Conservation (phyloP, 2,113 vertebrate genomes). For the Rhineura floridana region DNA sequence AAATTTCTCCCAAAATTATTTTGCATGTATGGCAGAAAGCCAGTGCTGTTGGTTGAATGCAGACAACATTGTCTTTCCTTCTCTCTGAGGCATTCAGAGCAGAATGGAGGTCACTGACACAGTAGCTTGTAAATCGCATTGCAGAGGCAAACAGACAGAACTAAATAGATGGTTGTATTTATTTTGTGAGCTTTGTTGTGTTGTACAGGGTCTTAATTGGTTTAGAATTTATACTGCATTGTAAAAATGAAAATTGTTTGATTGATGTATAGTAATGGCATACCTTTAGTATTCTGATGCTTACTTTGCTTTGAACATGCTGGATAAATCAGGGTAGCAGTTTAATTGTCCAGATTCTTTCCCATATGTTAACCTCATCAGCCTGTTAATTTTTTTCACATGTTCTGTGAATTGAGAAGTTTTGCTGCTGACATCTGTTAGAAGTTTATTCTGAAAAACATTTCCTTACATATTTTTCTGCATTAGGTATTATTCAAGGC, state of each 20-base stretch:
- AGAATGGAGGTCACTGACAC: conserved; percentile 22
- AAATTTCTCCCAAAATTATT: background rate
- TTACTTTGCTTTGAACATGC: conserved; percentile 7
- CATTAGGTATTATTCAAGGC: background rate
- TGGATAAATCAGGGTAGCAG: background rate
- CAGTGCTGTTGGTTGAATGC: conserved; percentile 9
- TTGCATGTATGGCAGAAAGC: background rate
- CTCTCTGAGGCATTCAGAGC: background rate
- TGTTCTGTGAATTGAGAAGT: background rate
- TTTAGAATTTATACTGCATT: background rate
- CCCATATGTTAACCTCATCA: background rate
- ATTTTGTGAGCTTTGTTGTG: background rate
- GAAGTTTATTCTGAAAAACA: conserved; percentile 11
- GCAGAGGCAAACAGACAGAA: background rate
- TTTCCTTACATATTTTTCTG: background rate
- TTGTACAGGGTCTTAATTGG: background rate
- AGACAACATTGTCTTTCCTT: background rate
- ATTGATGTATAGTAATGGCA: background rate
- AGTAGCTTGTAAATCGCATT: conserved; percentile 16
- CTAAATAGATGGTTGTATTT: conserved; percentile 1
- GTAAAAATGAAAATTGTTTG: background rate
- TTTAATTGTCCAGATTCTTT: background rate
- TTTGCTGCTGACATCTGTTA: conserved; percentile 21
- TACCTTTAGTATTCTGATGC: background rate
- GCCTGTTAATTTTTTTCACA: conserved; percentile 9